Evolutionary conservation across 64 coral and sea anemone genomes (phyloP).

Genomic region (Stichodactyla helianthus): DNA sequence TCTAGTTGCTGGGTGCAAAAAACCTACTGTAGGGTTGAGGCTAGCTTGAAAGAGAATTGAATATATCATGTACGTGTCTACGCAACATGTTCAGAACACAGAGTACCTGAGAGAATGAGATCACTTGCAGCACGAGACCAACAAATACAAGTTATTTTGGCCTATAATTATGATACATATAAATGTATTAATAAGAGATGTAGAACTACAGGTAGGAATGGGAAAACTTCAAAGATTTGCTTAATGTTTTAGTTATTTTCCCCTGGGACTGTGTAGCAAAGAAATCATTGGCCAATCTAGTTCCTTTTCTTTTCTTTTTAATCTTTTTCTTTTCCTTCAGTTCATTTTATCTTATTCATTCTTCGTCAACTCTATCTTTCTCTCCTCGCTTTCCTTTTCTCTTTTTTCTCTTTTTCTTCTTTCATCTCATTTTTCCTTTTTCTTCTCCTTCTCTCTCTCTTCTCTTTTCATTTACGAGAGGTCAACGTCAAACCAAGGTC

Average conservation of each 20-base stretch:
- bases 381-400: too few species aligned
- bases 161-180: constrained; percentile 19
- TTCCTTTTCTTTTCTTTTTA: too few species aligned
- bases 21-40: too few species aligned
- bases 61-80: neutral
- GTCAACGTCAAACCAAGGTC: neutral
- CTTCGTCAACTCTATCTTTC: too few species aligned
- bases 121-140: constrained; percentile 67
- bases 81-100: neutral
- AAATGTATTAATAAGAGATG: neutral
- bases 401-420: neutral
- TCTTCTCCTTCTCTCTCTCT: neutral
- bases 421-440: neutral
- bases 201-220: neutral
- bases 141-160: constrained; percentile 67
- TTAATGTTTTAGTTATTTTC: too few species aligned
- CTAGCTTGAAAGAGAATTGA: too few species aligned
- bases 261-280: too few species aligned
- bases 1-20: too few species aligned
- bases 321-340: neutral
- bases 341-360: too few species aligned
- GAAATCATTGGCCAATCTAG: too few species aligned
- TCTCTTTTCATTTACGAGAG: neutral
- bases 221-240: too few species aligned
- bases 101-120: constrained; percentile 44